Percentiles rank a stretch among this genome's conserved stretches.
phyloP scores from a whole-genome alignment of 2,797 vertebrate species.

The Chanos chanos region DNA sequence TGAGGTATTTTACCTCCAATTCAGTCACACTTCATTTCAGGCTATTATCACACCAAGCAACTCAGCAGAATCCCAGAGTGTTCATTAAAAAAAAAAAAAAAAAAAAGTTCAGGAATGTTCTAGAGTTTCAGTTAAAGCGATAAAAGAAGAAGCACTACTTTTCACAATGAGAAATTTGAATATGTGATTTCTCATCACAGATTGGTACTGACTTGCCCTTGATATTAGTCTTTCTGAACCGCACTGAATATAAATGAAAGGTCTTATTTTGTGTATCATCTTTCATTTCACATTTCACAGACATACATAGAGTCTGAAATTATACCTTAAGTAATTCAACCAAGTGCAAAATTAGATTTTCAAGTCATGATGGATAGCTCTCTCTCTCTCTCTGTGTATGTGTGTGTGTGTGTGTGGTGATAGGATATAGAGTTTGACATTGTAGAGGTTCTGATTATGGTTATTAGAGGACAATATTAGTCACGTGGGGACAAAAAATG shows the following conservation, averaged over 20 bases:
- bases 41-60: slow-evolving; percentile 27
- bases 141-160: too few relatives aligned
- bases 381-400: too few relatives aligned
- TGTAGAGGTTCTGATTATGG: too few relatives aligned
- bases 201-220: too few relatives aligned
- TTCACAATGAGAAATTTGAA: background rate
- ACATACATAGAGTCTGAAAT: slow-evolving; percentile 27
- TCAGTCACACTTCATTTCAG: slow-evolving; percentile 31
- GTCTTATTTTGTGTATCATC: slow-evolving; percentile 8
- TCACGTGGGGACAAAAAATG: too few relatives aligned
- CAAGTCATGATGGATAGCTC: slow-evolving; percentile 26
- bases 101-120: too few relatives aligned
- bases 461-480: too few relatives aligned
- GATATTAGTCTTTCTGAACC: background rate
- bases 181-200: background rate
- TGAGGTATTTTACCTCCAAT: slow-evolving; percentile 27
- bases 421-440: too few relatives aligned
- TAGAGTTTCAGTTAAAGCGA: too few relatives aligned
- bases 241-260: slow-evolving; percentile 1
- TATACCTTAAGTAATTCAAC: slow-evolving; percentile 22
- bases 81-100: slow-evolving; percentile 30
- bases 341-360: slow-evolving; percentile 40
- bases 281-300: background rate
- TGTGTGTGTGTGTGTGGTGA: slow-evolving; percentile 10
- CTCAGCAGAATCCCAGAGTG: slow-evolving; percentile 18